Base-by-base conservation (phyloP, 2,113 vertebrate genomes). In the Australoheros scitulus region DNA sequence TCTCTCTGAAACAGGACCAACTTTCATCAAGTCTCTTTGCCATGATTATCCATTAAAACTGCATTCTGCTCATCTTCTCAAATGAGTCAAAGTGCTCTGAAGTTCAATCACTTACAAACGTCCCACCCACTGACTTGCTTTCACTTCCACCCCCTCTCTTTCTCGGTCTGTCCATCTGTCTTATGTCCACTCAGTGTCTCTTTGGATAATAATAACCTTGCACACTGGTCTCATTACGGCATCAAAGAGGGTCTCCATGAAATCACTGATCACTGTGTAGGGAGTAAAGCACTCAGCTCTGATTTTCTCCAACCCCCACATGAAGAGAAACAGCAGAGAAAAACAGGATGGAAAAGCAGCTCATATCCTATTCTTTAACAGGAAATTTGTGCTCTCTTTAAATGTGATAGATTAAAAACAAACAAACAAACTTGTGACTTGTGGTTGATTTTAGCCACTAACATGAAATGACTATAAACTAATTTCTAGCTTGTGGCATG, bases 181-280 rank as follows among this genome's bases (percentile, higher is more conserved):
- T 82, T 70, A 79, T 29, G 65, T 76, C 55, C 24, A 13, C 88
- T 81, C 41, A 14, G 81, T 22, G 77, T 88, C 86, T 89, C 86
- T 85, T 77, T 65, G 81, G 88, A 87, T 90, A 87, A 93, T 89
- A 90, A 90, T 89, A 90, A 83, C 88, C 83, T 47, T 76, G 79
- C 90, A 87, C 90, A 83, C 82, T 79, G 87, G 87, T 86, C 85
- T 90, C 87, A 88, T 92, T 89, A 91, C 15, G 13, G 82, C 87
- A 89, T 93, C 90, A 89, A 87, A 93, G 88, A 89, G 76, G 81
- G 86, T 72, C 87, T 87, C 79, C 74, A 34, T 79, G 82, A 89
- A 89, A 87, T 91, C 87, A 85, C 79, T 80, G 85, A 90, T 87
- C 86, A 76, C 79, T 81, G 77, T 74, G 87, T 77, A 79, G 76